Conservation (phyloP, 2,113 vertebrate species). For the Mustela lutreola region DNA sequence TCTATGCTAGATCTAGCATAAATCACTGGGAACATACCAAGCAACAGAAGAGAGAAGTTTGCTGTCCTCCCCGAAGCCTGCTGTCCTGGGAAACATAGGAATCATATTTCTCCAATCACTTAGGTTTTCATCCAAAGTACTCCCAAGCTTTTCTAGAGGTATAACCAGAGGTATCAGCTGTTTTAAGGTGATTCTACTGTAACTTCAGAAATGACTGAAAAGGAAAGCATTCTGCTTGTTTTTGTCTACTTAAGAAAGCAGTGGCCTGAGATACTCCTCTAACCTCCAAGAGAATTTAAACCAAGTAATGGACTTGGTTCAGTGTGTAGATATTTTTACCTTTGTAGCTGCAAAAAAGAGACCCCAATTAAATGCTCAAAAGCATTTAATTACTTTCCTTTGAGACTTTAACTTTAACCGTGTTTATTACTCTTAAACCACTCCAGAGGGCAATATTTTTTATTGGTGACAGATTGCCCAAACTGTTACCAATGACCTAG, state of each 20-base stretch:
- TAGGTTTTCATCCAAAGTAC: not conserved
- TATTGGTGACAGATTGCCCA: conserved; percentile 69
- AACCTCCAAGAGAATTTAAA: not conserved
- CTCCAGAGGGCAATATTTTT: conserved; percentile 71
- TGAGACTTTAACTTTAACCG: conserved; percentile 74
- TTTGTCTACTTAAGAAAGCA: conserved; percentile 10
- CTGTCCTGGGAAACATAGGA: not conserved
- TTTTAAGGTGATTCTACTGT: not conserved
- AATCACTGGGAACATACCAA: not conserved
- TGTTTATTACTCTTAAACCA: conserved; percentile 77
- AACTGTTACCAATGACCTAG: conserved; percentile 41
- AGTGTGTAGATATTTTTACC: conserved; percentile 58
- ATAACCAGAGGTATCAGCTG: not conserved
- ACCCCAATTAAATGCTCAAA: conserved; percentile 62
- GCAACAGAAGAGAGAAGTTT: not conserved
- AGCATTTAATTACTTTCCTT: conserved; percentile 75
- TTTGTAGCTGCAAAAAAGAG: conserved; percentile 25
- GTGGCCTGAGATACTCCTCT: not conserved
- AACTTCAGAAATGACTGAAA: not conserved
- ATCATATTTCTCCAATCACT: not conserved
- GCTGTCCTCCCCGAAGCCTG: not conserved
- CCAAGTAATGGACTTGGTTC: conserved; percentile 6
- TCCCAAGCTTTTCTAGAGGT: not conserved
- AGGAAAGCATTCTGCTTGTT: not conserved
- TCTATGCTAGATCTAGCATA: not conserved